phyloP scores from a whole-genome alignment of 2,113 vertebrate genomes.

The Peromyscus polionotus region DNA sequence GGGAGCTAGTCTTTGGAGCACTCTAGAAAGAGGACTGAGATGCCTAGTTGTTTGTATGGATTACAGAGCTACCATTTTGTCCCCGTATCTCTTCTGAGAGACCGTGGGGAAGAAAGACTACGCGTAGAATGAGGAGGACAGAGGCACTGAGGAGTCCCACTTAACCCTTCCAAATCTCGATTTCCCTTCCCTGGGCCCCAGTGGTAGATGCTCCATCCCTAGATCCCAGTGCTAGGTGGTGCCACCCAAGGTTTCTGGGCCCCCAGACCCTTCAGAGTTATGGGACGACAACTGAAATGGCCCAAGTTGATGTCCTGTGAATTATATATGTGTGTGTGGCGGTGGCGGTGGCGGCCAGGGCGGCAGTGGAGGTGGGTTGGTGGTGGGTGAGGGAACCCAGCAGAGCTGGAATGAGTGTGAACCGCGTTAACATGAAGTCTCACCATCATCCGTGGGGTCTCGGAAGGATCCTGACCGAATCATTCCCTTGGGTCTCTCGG shows the following conservation, averaged over 20 bases:
- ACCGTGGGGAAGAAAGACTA: conserved; percentile 30
- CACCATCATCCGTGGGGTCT: conserved; percentile 95
- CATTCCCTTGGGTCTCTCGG: conserved; percentile 95
- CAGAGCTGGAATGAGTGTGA: conserved; percentile 72
- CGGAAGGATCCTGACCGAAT: conserved; percentile 98
- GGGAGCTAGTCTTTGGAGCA: neutral
- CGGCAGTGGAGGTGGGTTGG: neutral
- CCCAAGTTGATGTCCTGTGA: conserved; percentile 60
- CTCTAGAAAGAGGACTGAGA: conserved; percentile 18
- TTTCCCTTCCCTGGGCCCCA: conserved; percentile 55
- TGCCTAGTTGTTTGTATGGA: neutral
- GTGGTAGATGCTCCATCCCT: conserved; percentile 25
- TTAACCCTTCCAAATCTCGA: neutral
- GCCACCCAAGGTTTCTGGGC: conserved; percentile 70
- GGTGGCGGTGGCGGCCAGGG: conserved; percentile 9
- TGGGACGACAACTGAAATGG: conserved; percentile 67
- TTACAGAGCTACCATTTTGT: neutral
- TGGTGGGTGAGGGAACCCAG: conserved; percentile 63
- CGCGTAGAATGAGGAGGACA: neutral
- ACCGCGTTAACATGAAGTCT: conserved; percentile 82
- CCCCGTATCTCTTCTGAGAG: neutral
- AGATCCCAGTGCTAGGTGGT: conserved; percentile 9
- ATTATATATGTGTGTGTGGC: conserved; percentile 7
- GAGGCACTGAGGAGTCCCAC: neutral
- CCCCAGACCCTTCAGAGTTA: conserved; percentile 67